Evolutionary conservation across 1,140 invertebrate genomes (phyloP).

Genomic region (Drosophila serrata): DNA sequence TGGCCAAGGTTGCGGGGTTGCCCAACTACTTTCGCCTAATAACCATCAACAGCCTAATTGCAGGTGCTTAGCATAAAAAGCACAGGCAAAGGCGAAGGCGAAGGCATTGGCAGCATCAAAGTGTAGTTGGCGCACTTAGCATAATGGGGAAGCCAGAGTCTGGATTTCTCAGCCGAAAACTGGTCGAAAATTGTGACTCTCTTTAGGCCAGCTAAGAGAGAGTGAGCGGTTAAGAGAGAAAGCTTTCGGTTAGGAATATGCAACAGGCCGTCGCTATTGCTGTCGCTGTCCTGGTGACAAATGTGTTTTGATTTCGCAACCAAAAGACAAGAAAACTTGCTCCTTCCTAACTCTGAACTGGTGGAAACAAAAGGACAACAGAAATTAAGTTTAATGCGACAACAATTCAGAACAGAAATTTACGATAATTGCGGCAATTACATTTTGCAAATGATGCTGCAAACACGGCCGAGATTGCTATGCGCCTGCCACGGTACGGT

Average conservation of each 20-base stretch:
- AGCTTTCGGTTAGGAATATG: slow-evolving; percentile 54
- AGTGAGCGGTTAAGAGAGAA: slow-evolving; percentile 39
- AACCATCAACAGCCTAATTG: slow-evolving; percentile 67
- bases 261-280: slow-evolving; percentile 64
- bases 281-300: slow-evolving; percentile 37
- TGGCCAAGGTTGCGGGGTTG: slow-evolving; percentile 35
- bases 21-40: slow-evolving; percentile 67
- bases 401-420: slow-evolving; percentile 75
- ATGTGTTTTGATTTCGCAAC: slow-evolving; percentile 71
- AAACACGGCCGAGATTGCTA: slow-evolving; percentile 60
- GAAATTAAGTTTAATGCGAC: slow-evolving; percentile 78
- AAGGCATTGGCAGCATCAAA: slow-evolving; percentile 57
- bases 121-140: slow-evolving; percentile 67
- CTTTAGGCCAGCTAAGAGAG: slow-evolving; percentile 20
- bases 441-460: slow-evolving; percentile 74
- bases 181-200: slow-evolving; percentile 59
- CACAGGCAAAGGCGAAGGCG: slow-evolving; percentile 8
- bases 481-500: slow-evolving; percentile 15
- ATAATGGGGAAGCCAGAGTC: slow-evolving; percentile 58
- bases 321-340: slow-evolving; percentile 22
- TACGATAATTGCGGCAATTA: slow-evolving; percentile 81
- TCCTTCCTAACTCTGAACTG: slow-evolving; percentile 58
- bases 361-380: slow-evolving; percentile 59
- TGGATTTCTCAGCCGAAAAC: slow-evolving; percentile 39
- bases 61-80: slow-evolving; percentile 68